Conservation (phyloP, 1,140 invertebrate species). For the Dryas iulia region DNA sequence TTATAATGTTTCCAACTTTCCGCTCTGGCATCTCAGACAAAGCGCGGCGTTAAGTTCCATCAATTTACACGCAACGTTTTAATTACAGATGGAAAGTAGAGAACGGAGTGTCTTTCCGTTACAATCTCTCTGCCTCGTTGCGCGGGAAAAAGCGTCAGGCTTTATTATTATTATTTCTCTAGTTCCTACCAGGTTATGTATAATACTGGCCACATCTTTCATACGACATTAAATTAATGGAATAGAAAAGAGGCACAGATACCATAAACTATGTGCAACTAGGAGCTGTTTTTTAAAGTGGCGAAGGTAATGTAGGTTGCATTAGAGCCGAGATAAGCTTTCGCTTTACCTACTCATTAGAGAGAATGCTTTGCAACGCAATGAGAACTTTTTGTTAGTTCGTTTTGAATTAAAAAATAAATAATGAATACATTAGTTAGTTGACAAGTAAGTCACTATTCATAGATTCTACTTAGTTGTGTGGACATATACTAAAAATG, state of each 20-base stretch:
- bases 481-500: too few species aligned
- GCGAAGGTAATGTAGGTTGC: slow-evolving; percentile 16
- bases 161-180: neutral
- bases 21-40: too few species aligned
- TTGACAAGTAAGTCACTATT: slow-evolving; percentile 3
- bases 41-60: too few species aligned
- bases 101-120: too few species aligned
- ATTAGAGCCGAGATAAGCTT: slow-evolving; percentile 17
- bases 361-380: slow-evolving; percentile 14
- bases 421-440: neutral
- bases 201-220: too few species aligned
- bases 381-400: slow-evolving; percentile 17
- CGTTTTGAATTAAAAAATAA: neutral
- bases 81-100: too few species aligned
- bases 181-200: too few species aligned
- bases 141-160: too few species aligned
- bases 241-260: neutral
- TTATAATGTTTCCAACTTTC: too few species aligned
- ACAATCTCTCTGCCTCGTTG: too few species aligned
- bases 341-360: slow-evolving; percentile 26
- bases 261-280: neutral
- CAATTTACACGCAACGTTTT: too few species aligned
- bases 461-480: neutral
- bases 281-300: slow-evolving; percentile 9
- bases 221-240: neutral